Evolutionary conservation across 2,113 vertebrate species (phyloP).

Genomic region (Gasterosteus nipponicus): DNA sequence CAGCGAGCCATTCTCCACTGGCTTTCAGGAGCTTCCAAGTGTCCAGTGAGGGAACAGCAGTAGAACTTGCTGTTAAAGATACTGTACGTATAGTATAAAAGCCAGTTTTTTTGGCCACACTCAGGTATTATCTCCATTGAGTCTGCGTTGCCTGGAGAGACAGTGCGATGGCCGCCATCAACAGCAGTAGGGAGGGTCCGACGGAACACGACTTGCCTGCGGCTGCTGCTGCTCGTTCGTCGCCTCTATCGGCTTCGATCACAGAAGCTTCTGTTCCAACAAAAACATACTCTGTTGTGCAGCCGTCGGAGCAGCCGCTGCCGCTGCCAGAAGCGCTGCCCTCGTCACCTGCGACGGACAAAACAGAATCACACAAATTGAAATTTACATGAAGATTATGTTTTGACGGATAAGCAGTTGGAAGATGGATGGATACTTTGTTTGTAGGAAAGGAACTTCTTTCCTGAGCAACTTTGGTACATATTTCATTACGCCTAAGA

Average conservation of each 20-base stretch:
- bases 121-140: slow-evolving; percentile 92
- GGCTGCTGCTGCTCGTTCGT: slow-evolving; percentile 84
- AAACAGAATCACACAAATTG: slow-evolving; percentile 30
- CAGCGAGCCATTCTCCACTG: slow-evolving; percentile 56
- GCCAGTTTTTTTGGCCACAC: slow-evolving; percentile 54
- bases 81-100: slow-evolving; percentile 76
- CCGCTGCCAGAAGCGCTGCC: slow-evolving; percentile 93
- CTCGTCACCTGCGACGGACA: slow-evolving; percentile 86
- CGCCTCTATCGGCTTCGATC: slow-evolving; percentile 85
- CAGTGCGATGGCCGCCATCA: slow-evolving; percentile 62
- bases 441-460: too few species aligned
- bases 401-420: too few species aligned
- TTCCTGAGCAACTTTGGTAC: too few species aligned
- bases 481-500: neutral
- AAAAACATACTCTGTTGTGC: slow-evolving; percentile 91
- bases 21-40: slow-evolving; percentile 68
- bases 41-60: slow-evolving; percentile 70
- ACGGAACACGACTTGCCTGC: slow-evolving; percentile 58
- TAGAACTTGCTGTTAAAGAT: slow-evolving; percentile 64
- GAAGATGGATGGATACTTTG: too few species aligned
- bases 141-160: slow-evolving; percentile 82
- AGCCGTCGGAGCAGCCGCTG: slow-evolving; percentile 91
- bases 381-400: slow-evolving; percentile 38
- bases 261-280: slow-evolving; percentile 89
- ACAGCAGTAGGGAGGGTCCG: slow-evolving; percentile 65